Base-by-base conservation (phyloP, 2,888 invertebrate species). In the Chaetoderma sp. region DNA sequence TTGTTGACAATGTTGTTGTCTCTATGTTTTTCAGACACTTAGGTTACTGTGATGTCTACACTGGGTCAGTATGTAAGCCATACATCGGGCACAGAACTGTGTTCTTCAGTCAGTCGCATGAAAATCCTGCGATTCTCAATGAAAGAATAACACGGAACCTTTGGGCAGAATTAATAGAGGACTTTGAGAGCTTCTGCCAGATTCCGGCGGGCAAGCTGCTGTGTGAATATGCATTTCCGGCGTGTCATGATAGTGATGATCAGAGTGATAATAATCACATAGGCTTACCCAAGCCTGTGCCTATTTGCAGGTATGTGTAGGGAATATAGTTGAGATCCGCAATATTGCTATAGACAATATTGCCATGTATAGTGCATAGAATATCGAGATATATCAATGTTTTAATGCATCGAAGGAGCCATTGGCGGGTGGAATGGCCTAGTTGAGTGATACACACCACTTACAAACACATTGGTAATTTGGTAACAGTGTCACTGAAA, bases 151-250 rank as follows among this genome's bases (percentile, higher is more conserved):
- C 75, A 23, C 60, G 57, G 21, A 71, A 65, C n/a, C 71, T 79
- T 27, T 65, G 77, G 44, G 63, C 72, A 10, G 73, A 75, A 42
- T 72, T 78, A 63, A 50, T 67, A 23, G 55, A 54, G 16, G 8
- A 25, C 70, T 4, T 55, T 60, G 44, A 64, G 68, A 45, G 36
- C 18, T 61, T 69, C 32, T 97, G 97, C 87, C 90, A 93, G 65
- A 91, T 91, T 72, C 93, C 93, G 65, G 96, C 96, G 52, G 94
- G 95, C 89, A 91, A 94, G 89, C 89, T 97, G 83, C 88, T 97
- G 18, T 97, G 97, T 87, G 91, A 93, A 64, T 95, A 94, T 87
- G 95, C 96, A 56, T 97, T 96, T 88, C 96, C 96, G 2, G 92
- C 92, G 81, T 96, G 95, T 82, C 89, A 92, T 67, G 70, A 67